phyloP scores from a whole-genome alignment of 2,113 vertebrate genomes.

The Thymallus thymallus region DNA sequence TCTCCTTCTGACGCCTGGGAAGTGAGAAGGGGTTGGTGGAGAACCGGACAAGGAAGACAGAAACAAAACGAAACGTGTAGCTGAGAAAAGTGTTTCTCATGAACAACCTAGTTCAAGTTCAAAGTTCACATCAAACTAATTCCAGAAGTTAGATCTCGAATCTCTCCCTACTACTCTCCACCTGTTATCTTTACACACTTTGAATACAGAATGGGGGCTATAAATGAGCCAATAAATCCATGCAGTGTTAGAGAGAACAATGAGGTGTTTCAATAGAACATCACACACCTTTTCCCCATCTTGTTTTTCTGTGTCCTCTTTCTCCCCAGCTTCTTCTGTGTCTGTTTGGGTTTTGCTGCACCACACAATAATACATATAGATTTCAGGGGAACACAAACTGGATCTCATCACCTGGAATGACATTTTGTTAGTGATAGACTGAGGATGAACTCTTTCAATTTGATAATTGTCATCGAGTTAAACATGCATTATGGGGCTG shows the following conservation, averaged over 20 bases:
- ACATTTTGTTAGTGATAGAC: no score
- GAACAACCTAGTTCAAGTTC: neutral
- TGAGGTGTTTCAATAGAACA: neutral
- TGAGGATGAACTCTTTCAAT: neutral
- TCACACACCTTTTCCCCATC: constrained; percentile 3
- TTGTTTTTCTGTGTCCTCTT: constrained; percentile 18
- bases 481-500: neutral
- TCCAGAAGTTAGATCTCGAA: neutral
- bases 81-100: neutral
- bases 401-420: neutral
- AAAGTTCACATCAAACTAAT: neutral
- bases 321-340: constrained; percentile 10
- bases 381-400: neutral
- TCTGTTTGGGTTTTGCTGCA: constrained; percentile 40
- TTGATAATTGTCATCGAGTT: neutral
- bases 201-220: neutral
- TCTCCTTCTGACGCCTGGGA: constrained; percentile 51
- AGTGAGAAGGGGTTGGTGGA: neutral
- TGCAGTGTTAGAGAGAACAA: neutral
- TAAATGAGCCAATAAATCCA: neutral
- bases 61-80: neutral
- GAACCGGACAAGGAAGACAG: neutral
- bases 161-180: no score
- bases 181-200: neutral
- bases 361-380: neutral